Base-by-base conservation (phyloP, 2,888 invertebrate genomes). In the Perithous albicinctus region DNA sequence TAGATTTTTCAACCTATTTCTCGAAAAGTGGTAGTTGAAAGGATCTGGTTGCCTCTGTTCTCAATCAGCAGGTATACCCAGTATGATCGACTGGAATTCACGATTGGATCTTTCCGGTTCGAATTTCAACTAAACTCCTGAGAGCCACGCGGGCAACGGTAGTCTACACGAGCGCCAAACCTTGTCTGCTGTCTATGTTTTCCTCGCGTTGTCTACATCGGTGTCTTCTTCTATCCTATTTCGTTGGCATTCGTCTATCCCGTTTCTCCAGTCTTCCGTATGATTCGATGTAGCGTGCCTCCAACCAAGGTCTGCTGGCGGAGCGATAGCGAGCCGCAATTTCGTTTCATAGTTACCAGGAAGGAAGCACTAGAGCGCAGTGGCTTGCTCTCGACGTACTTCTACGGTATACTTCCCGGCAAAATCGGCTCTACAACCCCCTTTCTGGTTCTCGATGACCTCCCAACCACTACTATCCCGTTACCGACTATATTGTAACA, bases 291-390 rank as follows among this genome's bases (percentile, higher is more conserved):
- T 89, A 85, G 88, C 89, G 88, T 89, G 89, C 85, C 85, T n/a
- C 85, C 84, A 83, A 89, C 86, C 86, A 84, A 85, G 87, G 86
- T 82, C 88, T 85, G 84, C 86, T 85, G 86, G 88, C 85, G 85
- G 85, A 87, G 87, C 88, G 86, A 89, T 89, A 88, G 86, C 84
- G 73, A 82, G 78, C 85, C 85, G 89, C 87, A 89, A 89, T 89
- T 89, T 89, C 84, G 85, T 88, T 85, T 83, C 80, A 83, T 84
- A 86, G 88, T 87, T 86, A 87, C 84, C 82, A 63, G 77, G 78
- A 81, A 83, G 76, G 66, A 84, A 80, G 78, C 67, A 43, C 75
- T 75, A 76, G 73, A 80, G 70, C 61, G 59, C 70, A 64, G 63
- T 73, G 61, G 64, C 56, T 67, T 46, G 59, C 79, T 54, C 59